Conservation (phyloP, 2,888 invertebrate species). For the Synanthedon formicaeformis region DNA sequence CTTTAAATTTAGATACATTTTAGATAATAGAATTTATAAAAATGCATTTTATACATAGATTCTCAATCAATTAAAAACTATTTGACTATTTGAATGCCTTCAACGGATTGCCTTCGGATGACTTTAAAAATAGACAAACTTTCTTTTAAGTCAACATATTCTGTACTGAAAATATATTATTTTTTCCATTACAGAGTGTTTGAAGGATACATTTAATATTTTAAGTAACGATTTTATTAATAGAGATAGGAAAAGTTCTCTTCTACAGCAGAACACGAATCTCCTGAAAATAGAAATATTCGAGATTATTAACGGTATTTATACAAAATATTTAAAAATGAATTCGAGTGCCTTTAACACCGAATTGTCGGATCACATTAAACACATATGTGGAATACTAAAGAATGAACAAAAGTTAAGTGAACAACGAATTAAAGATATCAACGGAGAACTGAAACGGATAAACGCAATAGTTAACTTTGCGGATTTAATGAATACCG, state of each 20-base stretch:
- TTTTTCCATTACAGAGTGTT: not conserved
- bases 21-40: no score
- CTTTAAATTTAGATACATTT: no score
- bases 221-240: not conserved
- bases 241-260: not conserved
- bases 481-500: constrained; percentile 20
- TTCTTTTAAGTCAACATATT: not conserved
- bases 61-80: no score
- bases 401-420: constrained; percentile 33
- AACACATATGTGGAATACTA: constrained; percentile 24
- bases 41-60: no score
- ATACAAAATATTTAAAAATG: constrained; percentile 16
- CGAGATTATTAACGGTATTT: constrained; percentile 27
- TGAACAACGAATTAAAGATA: constrained; percentile 45
- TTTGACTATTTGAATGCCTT: no score
- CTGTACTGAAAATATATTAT: not conserved
- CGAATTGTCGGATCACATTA: constrained; percentile 15
- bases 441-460: constrained; percentile 39
- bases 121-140: no score
- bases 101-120: no score
- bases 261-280: constrained; percentile 33
- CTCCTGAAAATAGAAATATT: constrained; percentile 28
- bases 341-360: not conserved
- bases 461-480: constrained; percentile 35
- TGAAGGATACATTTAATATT: not conserved